A percentile compares a stretch with the other conserved stretches of the same genome.
These are phyloP conservation scores for Sarcophaga caerulescens DNA, from an alignment of 2,888 invertebrate species.

Conservation along the genomic window DNA sequence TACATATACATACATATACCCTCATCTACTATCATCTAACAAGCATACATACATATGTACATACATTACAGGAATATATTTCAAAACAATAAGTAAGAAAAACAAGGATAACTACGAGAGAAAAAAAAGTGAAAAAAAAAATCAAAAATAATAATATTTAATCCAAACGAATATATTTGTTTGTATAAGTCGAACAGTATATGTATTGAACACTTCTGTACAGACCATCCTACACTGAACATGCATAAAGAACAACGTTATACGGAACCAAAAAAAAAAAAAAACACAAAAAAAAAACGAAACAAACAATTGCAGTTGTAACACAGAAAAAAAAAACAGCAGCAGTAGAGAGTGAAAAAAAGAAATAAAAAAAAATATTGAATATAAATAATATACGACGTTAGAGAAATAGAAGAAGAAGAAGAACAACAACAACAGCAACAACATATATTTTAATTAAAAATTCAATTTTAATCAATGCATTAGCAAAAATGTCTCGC, in stretches of 20 bases:
- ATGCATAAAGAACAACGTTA: neutral
- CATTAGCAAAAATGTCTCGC: conserved; percentile 79
- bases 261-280: neutral
- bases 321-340: conserved; percentile 32
- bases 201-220: neutral
- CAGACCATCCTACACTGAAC: neutral
- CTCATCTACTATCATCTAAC: too few species aligned
- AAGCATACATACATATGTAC: too few species aligned
- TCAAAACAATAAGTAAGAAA: neutral
- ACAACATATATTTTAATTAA: conserved; percentile 78
- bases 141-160: conserved; percentile 62
- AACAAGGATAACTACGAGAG: neutral
- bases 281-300: neutral
- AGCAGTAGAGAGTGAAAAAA: conserved; percentile 12
- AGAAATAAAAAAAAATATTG: neutral
- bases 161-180: conserved; percentile 55
- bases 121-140: conserved; percentile 13
- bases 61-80: neutral
- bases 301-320: conserved; percentile 57
- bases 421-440: conserved; percentile 70
- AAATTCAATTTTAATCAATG: conserved; percentile 80
- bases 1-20: too few species aligned
- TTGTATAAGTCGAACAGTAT: neutral
- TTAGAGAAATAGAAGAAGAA: neutral
- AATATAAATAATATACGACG: neutral